phyloP scores from a whole-genome alignment of 2,797 vertebrate species.

The Darevskia nairensis region DNA sequence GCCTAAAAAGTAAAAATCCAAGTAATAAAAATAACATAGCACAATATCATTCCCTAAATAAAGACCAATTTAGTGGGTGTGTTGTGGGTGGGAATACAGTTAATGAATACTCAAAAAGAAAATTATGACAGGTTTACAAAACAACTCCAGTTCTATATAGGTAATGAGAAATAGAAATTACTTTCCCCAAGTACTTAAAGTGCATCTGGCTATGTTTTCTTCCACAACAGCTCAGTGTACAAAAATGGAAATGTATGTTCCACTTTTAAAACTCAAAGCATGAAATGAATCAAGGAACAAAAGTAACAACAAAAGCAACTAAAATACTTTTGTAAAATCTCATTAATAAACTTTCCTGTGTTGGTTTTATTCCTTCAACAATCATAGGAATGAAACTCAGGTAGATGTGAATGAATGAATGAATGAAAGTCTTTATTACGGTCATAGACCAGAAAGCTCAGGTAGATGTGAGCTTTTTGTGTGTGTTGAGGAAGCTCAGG shows the following conservation, averaged over 20 bases:
- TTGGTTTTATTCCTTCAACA: not conserved
- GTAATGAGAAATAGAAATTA: not conserved
- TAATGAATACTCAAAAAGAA: not conserved
- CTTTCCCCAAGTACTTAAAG: not conserved
- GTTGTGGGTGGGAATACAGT: not conserved
- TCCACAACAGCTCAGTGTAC: not conserved
- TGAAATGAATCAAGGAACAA: not conserved
- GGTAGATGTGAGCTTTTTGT: not conserved
- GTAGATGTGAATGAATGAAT: not conserved
- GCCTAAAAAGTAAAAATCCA: slow-evolving; percentile 77
- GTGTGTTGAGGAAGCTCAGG: not conserved
- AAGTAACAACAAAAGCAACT: not conserved
- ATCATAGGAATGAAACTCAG: not conserved
- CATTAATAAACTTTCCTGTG: not conserved
- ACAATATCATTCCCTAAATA: not conserved
- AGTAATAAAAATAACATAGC: not conserved
- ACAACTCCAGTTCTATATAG: not conserved
- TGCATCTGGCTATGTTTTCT: not conserved
- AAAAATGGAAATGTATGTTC: not conserved
- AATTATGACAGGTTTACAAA: not conserved
- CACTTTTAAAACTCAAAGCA: not conserved
- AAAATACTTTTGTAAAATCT: not conserved
- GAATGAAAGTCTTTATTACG: too few relatives aligned
- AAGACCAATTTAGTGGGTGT: not conserved
- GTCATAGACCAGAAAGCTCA: not conserved